Conservation (phyloP, 1,140 invertebrate genomes). For the Aphaenogaster floridana region DNA sequence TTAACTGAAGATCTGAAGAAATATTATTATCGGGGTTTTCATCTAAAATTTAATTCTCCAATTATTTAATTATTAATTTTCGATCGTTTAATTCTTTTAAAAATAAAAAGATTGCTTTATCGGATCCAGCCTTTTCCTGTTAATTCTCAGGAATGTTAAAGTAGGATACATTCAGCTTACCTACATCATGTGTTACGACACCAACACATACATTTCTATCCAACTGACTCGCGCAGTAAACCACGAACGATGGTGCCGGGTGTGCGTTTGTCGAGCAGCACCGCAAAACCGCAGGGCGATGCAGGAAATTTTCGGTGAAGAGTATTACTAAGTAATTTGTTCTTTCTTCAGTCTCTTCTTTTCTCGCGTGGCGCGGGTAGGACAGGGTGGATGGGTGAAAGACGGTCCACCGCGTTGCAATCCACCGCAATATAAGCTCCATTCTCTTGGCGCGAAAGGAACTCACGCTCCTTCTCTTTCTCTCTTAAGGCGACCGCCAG, state of each 20-base stretch:
- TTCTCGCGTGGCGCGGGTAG: conserved; percentile 31
- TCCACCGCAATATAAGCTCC: conserved; percentile 69
- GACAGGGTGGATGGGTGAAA: background rate
- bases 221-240: conserved; percentile 7
- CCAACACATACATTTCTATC: background rate
- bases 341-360: conserved; percentile 48
- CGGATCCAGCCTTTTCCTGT: background rate
- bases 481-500: conserved; percentile 5
- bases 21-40: background rate
- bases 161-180: background rate
- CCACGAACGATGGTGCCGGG: conserved; percentile 34
- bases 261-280: conserved; percentile 45
- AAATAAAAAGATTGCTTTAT: conserved; percentile 5
- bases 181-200: background rate
- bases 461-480: conserved; percentile 39
- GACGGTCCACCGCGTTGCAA: conserved; percentile 52
- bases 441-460: conserved; percentile 52
- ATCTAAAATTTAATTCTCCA: background rate
- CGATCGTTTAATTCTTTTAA: background rate
- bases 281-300: conserved; percentile 76
- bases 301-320: conserved; percentile 72
- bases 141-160: conserved; percentile 3
- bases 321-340: conserved; percentile 79
- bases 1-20: background rate
- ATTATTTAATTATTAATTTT: conserved; percentile 6